A percentile compares a stretch with the other conserved stretches of the same genome.
Evolutionary conservation across 2,113 vertebrate genomes (phyloP).

Genomic region (Felis chaus): DNA sequence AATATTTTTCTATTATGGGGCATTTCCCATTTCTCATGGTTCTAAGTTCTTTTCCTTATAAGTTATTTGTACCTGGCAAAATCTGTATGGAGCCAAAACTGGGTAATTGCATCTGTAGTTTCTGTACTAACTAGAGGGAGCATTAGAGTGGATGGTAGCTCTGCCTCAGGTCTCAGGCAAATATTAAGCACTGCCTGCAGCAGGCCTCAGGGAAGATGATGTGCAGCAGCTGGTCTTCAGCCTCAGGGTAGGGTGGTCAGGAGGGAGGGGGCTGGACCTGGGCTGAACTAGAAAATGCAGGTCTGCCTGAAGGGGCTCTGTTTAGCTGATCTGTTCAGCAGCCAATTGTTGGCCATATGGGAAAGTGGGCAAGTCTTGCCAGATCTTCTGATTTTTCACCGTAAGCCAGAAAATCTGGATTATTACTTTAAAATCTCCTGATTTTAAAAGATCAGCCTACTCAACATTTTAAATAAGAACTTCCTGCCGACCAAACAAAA

Average conservation of each 20-base stretch:
- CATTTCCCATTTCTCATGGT: neutral
- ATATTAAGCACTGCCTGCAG: neutral
- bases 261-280: neutral
- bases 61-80: neutral
- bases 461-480: constrained; percentile 49
- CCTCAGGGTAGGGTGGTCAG: neutral
- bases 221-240: neutral
- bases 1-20: neutral
- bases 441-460: constrained; percentile 52
- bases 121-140: neutral
- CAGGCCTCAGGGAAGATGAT: neutral
- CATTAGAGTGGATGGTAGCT: neutral
- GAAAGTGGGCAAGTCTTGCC: neutral
- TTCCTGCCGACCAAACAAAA: constrained; percentile 55
- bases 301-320: neutral
- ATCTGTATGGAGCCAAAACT: neutral
- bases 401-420: constrained; percentile 60
- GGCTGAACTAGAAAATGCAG: neutral
- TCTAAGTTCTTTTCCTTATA: constrained; percentile 12
- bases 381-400: constrained; percentile 49
- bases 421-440: constrained; percentile 54
- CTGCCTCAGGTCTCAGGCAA: neutral
- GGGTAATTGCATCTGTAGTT: neutral
- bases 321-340: neutral
- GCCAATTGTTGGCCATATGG: neutral